phyloP scores from a whole-genome alignment of 30 jellyfish, hydroid and myxozoan species.

The Aurelia sp. region DNA sequence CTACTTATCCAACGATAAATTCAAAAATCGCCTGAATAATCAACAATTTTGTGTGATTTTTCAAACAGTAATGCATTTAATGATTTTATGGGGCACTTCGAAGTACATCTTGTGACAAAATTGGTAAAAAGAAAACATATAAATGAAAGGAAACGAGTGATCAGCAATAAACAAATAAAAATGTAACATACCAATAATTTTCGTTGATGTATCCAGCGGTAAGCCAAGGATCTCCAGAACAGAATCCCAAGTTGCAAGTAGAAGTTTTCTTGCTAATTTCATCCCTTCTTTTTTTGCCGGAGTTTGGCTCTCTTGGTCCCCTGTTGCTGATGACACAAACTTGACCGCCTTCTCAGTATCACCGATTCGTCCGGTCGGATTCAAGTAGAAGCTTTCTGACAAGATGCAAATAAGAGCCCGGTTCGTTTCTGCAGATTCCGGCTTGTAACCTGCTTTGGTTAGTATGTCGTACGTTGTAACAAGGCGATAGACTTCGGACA shows the following conservation, averaged over 20 bases:
- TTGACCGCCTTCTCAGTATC: slow-evolving; percentile 51
- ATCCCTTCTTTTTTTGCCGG: slow-evolving; percentile 90
- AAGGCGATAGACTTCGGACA: slow-evolving; percentile 91
- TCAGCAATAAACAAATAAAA: too few species aligned
- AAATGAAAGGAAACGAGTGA: too few species aligned
- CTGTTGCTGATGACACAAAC: slow-evolving; percentile 12
- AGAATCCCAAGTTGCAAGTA: slow-evolving; percentile 95
- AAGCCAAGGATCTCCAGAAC: slow-evolving; percentile 86
- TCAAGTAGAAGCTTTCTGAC: slow-evolving; percentile 78
- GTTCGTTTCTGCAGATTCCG: slow-evolving; percentile 84
- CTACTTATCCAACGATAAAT: too few species aligned
- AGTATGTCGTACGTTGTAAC: slow-evolving; percentile 94
- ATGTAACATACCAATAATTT: slow-evolving; percentile 66
- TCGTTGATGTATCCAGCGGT: slow-evolving; percentile 87
- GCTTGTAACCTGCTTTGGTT: slow-evolving; percentile 92
- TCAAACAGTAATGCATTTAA: too few species aligned
- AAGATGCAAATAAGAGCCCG: slow-evolving; percentile 86
- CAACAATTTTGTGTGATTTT: too few species aligned
- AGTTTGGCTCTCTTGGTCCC: slow-evolving; percentile 24
- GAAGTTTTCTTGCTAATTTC: slow-evolving; percentile 82
- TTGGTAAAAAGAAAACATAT: too few species aligned
- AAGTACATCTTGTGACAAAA: too few species aligned
- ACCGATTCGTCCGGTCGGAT: slow-evolving; percentile 38
- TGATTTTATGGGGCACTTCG: too few species aligned
- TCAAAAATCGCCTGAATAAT: too few species aligned